Conservation (phyloP, 2,113 vertebrate genomes). For the Phaethon lepturus region DNA sequence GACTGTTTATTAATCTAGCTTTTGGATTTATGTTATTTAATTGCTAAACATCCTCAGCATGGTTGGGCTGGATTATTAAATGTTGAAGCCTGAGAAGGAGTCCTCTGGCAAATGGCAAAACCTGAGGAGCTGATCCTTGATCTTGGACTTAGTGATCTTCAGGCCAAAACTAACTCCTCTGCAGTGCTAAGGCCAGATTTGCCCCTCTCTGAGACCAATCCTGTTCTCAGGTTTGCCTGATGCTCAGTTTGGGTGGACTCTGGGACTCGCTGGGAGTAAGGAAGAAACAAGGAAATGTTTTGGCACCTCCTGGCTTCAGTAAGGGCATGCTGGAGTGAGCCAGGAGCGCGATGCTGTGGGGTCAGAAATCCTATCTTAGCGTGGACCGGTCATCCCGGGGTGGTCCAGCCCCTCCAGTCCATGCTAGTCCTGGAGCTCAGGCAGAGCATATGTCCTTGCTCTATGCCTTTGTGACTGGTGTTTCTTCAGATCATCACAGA, state of each 20-base stretch:
- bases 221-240: neutral
- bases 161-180: neutral
- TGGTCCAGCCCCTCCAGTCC: neutral
- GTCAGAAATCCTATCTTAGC: neutral
- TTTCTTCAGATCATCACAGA: neutral
- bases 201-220: neutral
- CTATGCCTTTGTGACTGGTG: neutral
- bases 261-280: neutral
- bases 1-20: constrained; percentile 62
- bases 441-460: neutral
- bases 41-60: constrained; percentile 15
- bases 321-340: neutral
- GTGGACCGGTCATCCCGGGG: neutral
- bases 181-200: neutral
- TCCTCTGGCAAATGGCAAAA: neutral
- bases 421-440: neutral
- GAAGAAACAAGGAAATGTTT: neutral
- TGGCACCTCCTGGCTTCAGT: neutral
- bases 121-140: neutral
- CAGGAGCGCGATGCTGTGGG: fast-evolving
- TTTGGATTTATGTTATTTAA: constrained; percentile 56
- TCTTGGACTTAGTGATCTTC: neutral
- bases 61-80: constrained; percentile 7
- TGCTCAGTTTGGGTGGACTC: neutral
- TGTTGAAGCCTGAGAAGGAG: neutral